phyloP scores from a whole-genome alignment of 2,888 invertebrate species.

The Embidobia sp. region DNA sequence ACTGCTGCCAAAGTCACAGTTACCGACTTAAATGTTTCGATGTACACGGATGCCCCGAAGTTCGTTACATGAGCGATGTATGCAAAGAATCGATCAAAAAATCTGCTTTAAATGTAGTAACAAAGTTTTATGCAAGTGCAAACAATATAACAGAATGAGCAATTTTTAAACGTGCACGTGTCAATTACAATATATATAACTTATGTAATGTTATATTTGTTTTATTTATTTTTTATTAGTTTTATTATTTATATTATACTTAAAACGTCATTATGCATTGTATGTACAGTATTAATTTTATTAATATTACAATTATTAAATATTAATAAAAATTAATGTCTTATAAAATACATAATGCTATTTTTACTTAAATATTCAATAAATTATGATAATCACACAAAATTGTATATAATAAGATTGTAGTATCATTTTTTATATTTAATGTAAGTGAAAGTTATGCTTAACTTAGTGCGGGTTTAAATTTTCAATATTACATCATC shows the following conservation, averaged over 20 bases:
- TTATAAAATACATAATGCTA: too few species aligned
- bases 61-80: slow-evolving; percentile 88
- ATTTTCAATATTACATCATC: too few species aligned
- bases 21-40: slow-evolving; percentile 85
- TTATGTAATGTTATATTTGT: too few species aligned
- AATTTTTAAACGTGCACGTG: neutral
- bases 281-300: too few species aligned
- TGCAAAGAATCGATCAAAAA: slow-evolving; percentile 85
- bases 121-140: slow-evolving; percentile 70
- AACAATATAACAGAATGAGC: slow-evolving; percentile 28
- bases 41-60: slow-evolving; percentile 86
- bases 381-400: slow-evolving; percentile 5
- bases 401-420: slow-evolving; percentile 14
- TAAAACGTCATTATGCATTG: too few species aligned
- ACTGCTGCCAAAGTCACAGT: slow-evolving; percentile 85
- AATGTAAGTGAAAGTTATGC: slow-evolving; percentile 5
- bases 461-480: neutral
- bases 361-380: too few species aligned
- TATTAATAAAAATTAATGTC: too few species aligned
- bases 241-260: too few species aligned
- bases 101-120: slow-evolving; percentile 81
- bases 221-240: too few species aligned
- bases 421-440: neutral
- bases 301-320: slow-evolving; percentile 2
- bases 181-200: too few species aligned